These are phyloP conservation scores for Ypsolopha sequella DNA, from an alignment of 2,888 invertebrate genomes.

Conservation along the genomic window DNA sequence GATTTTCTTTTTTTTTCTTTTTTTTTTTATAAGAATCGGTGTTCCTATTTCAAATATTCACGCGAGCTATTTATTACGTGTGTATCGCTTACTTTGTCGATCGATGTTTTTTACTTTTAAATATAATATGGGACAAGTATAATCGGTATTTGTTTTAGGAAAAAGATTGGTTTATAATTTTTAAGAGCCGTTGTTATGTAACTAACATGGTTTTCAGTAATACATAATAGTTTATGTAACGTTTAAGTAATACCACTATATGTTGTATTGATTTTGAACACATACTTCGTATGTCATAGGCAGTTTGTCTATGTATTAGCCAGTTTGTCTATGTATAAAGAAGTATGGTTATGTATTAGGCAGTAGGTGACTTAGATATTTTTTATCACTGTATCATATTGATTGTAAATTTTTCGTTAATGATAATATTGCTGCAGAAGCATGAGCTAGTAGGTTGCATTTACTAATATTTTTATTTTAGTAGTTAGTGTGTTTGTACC, in stretches of 20 bases:
- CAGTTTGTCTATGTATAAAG: conserved; percentile 15
- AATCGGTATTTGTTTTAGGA: no score
- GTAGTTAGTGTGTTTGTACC: conserved; percentile 52
- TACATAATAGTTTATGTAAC: neutral
- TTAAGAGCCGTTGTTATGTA: neutral
- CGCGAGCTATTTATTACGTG: neutral
- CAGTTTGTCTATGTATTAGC: conserved; percentile 14
- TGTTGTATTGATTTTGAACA: neutral
- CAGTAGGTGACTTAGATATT: conserved; percentile 12
- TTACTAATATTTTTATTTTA: conserved; percentile 66
- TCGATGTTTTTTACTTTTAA: neutral
- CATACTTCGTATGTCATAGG: neutral
- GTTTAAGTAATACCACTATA: neutral
- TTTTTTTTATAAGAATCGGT: no score
- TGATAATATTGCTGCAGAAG: conserved; percentile 27
- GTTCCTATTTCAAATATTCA: no score
- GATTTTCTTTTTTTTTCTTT: no score
- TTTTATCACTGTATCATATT: conserved; percentile 36
- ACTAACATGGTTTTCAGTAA: neutral
- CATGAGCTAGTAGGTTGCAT: conserved; percentile 57
- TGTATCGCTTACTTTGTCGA: conserved; percentile 1
- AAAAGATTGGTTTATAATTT: no score
- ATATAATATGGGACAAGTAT: neutral
- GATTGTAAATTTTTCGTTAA: conserved; percentile 56
- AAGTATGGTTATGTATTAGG: conserved; percentile 16